Base-by-base conservation (phyloP, 2,888 invertebrate species). In the Zygothrica quintamaculata region DNA sequence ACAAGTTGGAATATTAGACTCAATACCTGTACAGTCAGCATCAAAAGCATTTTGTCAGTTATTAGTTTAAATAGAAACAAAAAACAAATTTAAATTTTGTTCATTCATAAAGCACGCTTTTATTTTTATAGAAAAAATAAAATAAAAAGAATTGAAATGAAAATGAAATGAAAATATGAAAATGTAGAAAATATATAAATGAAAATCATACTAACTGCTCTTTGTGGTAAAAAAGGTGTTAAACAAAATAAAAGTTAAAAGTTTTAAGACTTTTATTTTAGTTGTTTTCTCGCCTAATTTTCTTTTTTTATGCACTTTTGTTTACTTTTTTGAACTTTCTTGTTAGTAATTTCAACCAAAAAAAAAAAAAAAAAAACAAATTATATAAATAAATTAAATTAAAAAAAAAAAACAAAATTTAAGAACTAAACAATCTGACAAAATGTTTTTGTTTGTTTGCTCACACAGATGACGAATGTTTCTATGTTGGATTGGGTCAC, bases 401-500 rank as follows among this genome's bases (percentile, higher is more conserved):
- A 6, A 42, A 5, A 56, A 55, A 50, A 36, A 42, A 56, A 53
- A 67, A 50, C 26, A 69, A 22, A 53, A 43, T 57, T 65, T 50
- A 72, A 77, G 76, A 82, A 87, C 82, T 85, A 81, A 92, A 92
- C 92, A 93, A 93, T 94, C 94, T 94, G 93, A 94, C 93, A 94
- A 93, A 93, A 93, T 95, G 95, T 96, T 95, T 96, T 95, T 95
- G 95, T 95, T 90, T 91, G 90, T 90, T 90, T 89, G 89, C 82
- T 89, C 85, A 88, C 94, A 95, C 96, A 97, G 97, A 96, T 95
- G 96, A 96, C 95, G 96, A 96, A 94, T 97, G 97, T 95, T 96
- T 97, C 96, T 96, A 96, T 96, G 96, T 97, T 94, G 97, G 96
- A 93, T 94, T 97, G 94, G 96, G 96, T 93, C 95, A 95, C 93